These are phyloP conservation scores for Lasius platythorax DNA, from an alignment of 2,888 invertebrate species.

Conservation along the genomic window DNA sequence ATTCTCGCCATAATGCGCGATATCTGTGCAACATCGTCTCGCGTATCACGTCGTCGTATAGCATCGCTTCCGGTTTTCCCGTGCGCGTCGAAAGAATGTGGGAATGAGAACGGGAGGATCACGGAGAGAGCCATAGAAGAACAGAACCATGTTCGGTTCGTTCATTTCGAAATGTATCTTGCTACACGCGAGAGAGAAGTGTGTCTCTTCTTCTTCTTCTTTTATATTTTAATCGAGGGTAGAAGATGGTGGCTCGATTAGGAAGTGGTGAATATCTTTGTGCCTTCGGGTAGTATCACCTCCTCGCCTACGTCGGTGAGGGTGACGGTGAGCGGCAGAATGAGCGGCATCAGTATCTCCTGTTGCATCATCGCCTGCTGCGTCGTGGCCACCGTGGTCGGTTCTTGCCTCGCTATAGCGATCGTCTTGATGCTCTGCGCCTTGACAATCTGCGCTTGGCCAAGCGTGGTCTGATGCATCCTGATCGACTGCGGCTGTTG, in stretches of 20 bases:
- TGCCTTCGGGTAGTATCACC: constrained; percentile 84
- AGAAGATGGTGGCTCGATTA: constrained; percentile 66
- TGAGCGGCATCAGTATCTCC: constrained; percentile 84
- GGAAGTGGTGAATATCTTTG: constrained; percentile 84
- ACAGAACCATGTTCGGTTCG: neutral
- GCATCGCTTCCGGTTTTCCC: neutral
- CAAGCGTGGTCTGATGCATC: constrained; percentile 49
- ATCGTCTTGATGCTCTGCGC: constrained; percentile 83
- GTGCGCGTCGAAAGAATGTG: neutral
- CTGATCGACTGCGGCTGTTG: constrained; percentile 32
- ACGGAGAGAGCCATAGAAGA: neutral
- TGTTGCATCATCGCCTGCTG: constrained; percentile 83
- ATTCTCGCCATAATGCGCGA: neutral
- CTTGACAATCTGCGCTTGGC: constrained; percentile 79
- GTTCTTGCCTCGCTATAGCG: constrained; percentile 80
- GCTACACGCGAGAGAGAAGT: neutral
- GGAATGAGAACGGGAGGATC: constrained; percentile 7
- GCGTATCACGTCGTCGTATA: neutral
- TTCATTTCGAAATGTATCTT: neutral
- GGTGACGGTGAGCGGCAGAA: constrained; percentile 83
- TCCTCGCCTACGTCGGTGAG: constrained; percentile 84
- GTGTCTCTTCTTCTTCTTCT: neutral
- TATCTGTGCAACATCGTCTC: neutral
- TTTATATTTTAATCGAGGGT: neutral
- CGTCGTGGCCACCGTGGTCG: constrained; percentile 39